Conservation (phyloP, 2,797 vertebrate genomes). For the Sciurus vulgaris region DNA sequence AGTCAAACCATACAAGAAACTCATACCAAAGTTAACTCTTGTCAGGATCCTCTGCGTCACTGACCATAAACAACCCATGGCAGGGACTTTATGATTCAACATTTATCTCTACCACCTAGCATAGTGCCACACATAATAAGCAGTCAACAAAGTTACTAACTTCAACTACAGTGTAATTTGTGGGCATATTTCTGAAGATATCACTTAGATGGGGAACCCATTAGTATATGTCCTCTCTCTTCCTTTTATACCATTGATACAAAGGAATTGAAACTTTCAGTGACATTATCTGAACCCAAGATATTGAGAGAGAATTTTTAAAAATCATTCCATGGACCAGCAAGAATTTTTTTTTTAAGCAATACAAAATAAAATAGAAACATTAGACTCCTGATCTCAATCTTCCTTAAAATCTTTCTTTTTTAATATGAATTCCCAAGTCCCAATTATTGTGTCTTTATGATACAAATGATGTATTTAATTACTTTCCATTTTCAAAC, state of each 20-base stretch:
- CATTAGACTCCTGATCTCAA: neutral
- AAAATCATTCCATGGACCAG: neutral
- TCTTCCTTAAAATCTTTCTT: neutral
- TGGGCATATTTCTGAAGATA: neutral
- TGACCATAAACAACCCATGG: neutral
- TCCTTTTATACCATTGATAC: neutral
- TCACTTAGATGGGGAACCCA: neutral
- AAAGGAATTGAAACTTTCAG: neutral
- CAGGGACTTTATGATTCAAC: neutral
- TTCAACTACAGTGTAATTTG: neutral
- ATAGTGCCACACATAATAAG: neutral
- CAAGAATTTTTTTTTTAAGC: neutral
- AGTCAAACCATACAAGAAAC: neutral
- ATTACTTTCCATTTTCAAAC: slow-evolving; percentile 31
- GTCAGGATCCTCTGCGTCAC: neutral
- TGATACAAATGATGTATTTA: slow-evolving; percentile 1
- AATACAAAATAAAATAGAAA: slow-evolving; percentile 37
- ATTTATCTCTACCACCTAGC: neutral
- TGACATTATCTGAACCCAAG: neutral
- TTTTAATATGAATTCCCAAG: neutral
- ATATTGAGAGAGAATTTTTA: neutral
- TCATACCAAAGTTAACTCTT: neutral
- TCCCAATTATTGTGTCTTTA: neutral
- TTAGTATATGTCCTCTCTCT: neutral
- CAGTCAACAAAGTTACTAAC: neutral